A percentile compares a stretch with the other conserved stretches of the same genome.
Evolutionary conservation across 2,888 invertebrate genomes (phyloP).

Genomic region (Dinocampus coccinellae): DNA sequence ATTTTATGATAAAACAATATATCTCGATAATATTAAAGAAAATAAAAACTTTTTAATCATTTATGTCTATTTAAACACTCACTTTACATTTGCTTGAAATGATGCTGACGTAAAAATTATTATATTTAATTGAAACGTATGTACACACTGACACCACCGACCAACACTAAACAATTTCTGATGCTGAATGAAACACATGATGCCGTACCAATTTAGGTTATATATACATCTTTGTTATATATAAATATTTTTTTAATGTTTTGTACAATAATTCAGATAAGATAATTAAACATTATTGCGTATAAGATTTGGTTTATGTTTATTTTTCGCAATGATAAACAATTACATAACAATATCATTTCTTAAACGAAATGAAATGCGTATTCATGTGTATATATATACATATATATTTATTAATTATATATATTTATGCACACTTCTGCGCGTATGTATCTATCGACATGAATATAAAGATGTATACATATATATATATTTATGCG

Average conservation of each 20-base stretch:
- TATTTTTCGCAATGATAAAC: background rate
- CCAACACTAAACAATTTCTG: conserved; percentile 3
- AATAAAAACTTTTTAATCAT: background rate
- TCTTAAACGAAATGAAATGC: background rate
- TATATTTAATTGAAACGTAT: background rate
- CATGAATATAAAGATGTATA: background rate
- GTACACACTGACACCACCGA: background rate
- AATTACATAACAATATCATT: background rate
- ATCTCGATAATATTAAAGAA: no score
- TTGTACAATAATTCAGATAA: background rate
- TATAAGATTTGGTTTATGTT: background rate
- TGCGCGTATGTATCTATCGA: no score
- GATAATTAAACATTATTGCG: background rate
- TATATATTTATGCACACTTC: no score
- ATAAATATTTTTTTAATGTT: background rate
- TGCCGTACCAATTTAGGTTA: conserved; percentile 17
- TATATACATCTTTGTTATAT: conserved; percentile 9
- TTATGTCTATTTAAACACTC: background rate
- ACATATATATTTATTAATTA: no score
- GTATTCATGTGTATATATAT: background rate
- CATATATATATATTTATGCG: background rate
- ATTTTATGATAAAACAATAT: background rate
- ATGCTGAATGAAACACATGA: conserved; percentile 11
- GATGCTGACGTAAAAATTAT: background rate
- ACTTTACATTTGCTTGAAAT: background rate